Base-by-base conservation (phyloP, 2,888 invertebrate genomes). In the Eupelmus urozonus region DNA sequence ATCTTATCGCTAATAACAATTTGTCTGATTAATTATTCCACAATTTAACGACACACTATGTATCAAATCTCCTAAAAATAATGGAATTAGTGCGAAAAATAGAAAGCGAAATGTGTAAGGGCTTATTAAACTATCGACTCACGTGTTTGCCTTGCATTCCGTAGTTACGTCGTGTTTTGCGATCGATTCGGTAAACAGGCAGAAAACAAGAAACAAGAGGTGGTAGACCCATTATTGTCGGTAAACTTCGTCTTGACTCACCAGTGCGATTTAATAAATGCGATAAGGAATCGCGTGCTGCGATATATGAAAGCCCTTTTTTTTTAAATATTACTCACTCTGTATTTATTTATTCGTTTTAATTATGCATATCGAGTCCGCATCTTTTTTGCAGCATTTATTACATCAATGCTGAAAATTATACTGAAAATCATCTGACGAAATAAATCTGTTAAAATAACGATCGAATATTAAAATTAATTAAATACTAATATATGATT, bases 171-270 rank as follows among this genome's bases (percentile, higher is more conserved):
- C 80, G 82, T 83, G 84, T 84, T 83, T 85, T 82, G 18, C 78
- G 85, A 87, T 87, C 82, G 87, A 88, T 87, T n/a, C n/a, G 55
- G 80, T 79, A 77, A 81, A 82, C 77, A 81, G 73, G 63, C 59
- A 75, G 73, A 45, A 16, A 4, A 45, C 4, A 45, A 45, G 16
- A 45, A 34, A 9, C 34, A 34, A 45, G 13, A 45, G 13, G 13
- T 9, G 13, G 45, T 9, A 45, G 85, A 83, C 85, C 84, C 86
- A 81, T 82, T 82, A 53, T 62, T 55, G 62, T 67, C 49, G 49
- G 51, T n/a, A 72, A 72, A 72, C 67, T 57, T 7, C 18, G 9
- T 25, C 51, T 40, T 86, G 86, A 87, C 80, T 88, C 86, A 87
- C 82, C 49, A n/a, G 42, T 27, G 57, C 25, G 51, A 62, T 40